Evolutionary conservation across 2,888 invertebrate genomes (phyloP).

Genomic region (Tridacna gigas): DNA sequence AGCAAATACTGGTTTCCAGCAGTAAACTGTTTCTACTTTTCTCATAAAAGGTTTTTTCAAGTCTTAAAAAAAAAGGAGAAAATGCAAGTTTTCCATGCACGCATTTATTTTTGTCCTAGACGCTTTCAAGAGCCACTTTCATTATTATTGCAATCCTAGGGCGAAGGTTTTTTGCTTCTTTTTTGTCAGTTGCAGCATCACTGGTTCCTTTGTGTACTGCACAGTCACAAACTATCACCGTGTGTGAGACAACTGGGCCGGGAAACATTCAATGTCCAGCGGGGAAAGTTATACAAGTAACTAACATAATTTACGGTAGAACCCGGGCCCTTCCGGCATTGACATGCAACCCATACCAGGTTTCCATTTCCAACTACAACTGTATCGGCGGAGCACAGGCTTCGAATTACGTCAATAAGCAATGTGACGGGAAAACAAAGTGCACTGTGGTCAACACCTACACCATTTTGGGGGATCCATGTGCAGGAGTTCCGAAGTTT

Average conservation of each 20-base stretch:
- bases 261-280: constrained; percentile 41
- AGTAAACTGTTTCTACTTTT: too few species aligned
- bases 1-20: too few species aligned
- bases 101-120: background rate
- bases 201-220: background rate
- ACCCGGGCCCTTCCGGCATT: constrained; percentile 39
- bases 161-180: background rate
- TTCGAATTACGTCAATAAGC: constrained; percentile 34
- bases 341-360: constrained; percentile 50
- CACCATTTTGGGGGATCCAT: constrained; percentile 62
- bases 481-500: constrained; percentile 64
- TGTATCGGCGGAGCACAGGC: constrained; percentile 42
- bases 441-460: constrained; percentile 52
- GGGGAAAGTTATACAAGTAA: constrained; percentile 48
- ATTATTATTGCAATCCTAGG: background rate
- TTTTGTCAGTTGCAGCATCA: background rate
- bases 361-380: constrained; percentile 33
- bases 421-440: constrained; percentile 39
- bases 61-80: background rate
- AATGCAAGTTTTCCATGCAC: background rate
- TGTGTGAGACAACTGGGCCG: constrained; percentile 48
- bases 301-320: constrained; percentile 47
- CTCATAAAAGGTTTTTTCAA: background rate
- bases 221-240: constrained; percentile 20
- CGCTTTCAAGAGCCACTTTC: background rate